Percentiles rank a stretch among this genome's conserved stretches.
These are phyloP conservation scores for Synanthedon myopaeformis DNA, from an alignment of 2,888 invertebrate species.

Conservation along the genomic window DNA sequence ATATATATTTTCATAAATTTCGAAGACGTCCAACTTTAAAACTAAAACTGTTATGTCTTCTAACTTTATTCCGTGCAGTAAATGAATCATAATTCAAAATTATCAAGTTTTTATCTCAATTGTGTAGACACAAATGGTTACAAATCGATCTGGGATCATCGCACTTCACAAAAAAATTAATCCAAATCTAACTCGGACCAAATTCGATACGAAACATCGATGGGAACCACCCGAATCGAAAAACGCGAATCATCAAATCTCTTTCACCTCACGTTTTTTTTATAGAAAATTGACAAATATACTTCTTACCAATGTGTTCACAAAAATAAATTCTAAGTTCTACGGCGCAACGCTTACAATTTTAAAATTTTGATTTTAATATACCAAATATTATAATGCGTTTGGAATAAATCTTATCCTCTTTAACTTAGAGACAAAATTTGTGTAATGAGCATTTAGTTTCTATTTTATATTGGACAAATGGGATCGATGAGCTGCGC, in stretches of 20 bases:
- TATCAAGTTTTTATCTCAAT: no score
- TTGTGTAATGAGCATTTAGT: not conserved
- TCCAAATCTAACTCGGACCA: conserved; percentile 28
- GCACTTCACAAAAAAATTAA: conserved; percentile 44
- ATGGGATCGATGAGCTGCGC: conserved; percentile 44
- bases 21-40: no score
- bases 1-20: no score
- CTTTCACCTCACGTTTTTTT: conserved; percentile 36
- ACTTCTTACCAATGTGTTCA: not conserved
- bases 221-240: conserved; percentile 47
- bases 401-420: not conserved
- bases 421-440: not conserved
- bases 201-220: conserved; percentile 28
- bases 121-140: no score
- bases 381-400: no score
- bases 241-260: conserved; percentile 39
- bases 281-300: conserved; percentile 40
- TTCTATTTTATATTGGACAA: conserved; percentile 3
- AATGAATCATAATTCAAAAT: no score
- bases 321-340: no score
- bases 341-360: no score
- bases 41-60: no score
- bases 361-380: no score
- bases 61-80: no score
- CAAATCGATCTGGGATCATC: conserved; percentile 22